These are phyloP conservation scores for Argya squamiceps DNA, from an alignment of 2,797 vertebrate species.

Conservation along the genomic window DNA sequence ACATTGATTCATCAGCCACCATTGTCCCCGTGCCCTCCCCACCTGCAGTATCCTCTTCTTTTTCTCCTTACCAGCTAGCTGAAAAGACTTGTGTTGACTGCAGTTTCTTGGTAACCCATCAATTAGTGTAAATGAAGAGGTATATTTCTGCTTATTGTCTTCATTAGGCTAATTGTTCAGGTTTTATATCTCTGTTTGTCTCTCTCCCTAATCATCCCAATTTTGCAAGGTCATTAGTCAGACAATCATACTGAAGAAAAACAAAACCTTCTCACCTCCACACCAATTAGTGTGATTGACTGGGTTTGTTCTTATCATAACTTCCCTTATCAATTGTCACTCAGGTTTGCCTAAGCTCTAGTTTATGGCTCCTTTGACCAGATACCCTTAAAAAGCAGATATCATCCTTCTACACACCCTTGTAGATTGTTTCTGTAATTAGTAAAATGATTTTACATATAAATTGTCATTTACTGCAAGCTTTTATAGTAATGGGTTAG, in stretches of 20 bases:
- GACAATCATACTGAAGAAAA: not conserved
- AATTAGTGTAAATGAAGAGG: not conserved
- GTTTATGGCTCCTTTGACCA: not conserved
- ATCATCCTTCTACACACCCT: not conserved
- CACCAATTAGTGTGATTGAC: not conserved
- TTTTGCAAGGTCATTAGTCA: not conserved
- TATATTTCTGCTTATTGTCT: not conserved
- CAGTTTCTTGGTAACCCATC: not conserved
- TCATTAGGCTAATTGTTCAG: not conserved
- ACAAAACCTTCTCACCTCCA: not conserved
- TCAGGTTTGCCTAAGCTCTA: not conserved
- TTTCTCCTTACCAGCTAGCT: not conserved
- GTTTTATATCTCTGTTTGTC: not conserved
- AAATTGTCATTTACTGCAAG: not conserved
- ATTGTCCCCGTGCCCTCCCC: fast-evolving
- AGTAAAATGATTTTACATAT: not conserved
- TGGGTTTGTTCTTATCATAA: not conserved
- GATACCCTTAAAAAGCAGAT: not conserved
- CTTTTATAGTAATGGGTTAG: not conserved
- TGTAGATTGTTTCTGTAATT: not conserved
- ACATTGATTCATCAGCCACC: too few species aligned
- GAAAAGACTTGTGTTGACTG: not conserved
- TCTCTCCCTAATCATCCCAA: not conserved
- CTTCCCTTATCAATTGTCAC: not conserved
- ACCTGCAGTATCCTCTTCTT: not conserved